Base-by-base conservation (phyloP, 1,140 invertebrate species). In the Stegodyphus mimosarum region DNA sequence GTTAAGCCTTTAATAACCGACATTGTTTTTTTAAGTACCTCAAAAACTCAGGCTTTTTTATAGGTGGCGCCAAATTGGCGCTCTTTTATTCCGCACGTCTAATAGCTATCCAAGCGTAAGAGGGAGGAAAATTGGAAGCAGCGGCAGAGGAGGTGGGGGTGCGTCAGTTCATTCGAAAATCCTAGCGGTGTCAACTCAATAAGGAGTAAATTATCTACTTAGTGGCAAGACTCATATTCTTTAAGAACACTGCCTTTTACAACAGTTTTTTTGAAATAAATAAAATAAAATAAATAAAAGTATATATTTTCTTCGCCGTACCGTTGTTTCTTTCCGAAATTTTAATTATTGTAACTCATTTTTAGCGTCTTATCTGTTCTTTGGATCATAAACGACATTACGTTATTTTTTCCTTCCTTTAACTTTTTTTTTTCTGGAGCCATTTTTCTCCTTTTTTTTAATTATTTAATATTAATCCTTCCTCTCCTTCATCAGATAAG, bases 341-440 rank as follows among this genome's bases (percentile, higher is more conserved):
- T 81, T 81, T 72, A 81, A 81, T 81, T 72, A 81, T 81, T 81
- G 18, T 72, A 52, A 72, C 70, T 81, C 78, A 81, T 81, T 81
- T 72, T 72, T 67, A 78, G 9, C 48, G 55, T 51, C 78, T 72
- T 71, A 81, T 81, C 78, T 81, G 52, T 66, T 64, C 69, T 18
- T 53, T 72, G 52, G 51, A 81, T 81, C 69, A 79, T 79, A 70
- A 79, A 79, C 66, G 77, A 70, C 50, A 17, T 55, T 13, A 1
- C 6, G 11, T 60, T 15, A 10, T 60, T 60, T 60, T 60, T 60
- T 60, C 63, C 33, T 66, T 1, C 51, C 53, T 53, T 52, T n/a
- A n/a, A 7, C n/a, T 53, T 53, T 52, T 69, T 53, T 33, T 48
- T 48, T 63, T n/a, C 51, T n/a, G 51, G 60, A 64, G 55, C 49